phyloP scores from a whole-genome alignment of 2,797 vertebrate genomes.

The Gila robusta region DNA sequence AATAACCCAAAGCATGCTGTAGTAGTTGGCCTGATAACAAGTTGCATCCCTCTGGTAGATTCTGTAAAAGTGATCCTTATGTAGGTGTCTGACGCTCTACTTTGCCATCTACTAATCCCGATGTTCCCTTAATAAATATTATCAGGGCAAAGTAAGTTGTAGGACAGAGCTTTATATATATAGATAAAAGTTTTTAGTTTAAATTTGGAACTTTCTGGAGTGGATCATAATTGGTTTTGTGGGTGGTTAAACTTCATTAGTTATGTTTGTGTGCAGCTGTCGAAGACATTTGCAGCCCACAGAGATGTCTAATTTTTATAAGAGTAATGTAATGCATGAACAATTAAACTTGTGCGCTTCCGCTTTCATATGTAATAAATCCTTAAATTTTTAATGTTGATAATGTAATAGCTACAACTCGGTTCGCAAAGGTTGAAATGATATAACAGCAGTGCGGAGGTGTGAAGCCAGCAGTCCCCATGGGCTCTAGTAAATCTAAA shows the following conservation, averaged over 20 bases:
- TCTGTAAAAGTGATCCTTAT: neutral
- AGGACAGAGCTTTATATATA: neutral
- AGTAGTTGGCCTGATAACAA: neutral
- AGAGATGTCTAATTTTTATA: neutral
- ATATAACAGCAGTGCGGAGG: slow-evolving; percentile 10
- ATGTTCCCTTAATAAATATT: slow-evolving; percentile 1
- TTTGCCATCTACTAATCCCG: neutral
- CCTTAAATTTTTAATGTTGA: slow-evolving; percentile 36
- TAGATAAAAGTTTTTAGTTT: neutral
- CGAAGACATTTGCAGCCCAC: neutral
- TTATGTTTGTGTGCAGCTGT: slow-evolving; percentile 1
- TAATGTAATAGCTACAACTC: neutral
- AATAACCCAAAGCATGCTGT: neutral
- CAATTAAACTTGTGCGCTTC: neutral
- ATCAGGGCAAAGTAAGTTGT: neutral
- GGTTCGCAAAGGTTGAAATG: neutral
- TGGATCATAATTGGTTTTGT: slow-evolving; percentile 21
- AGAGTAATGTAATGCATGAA: slow-evolving; percentile 13
- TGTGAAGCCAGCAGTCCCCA: slow-evolving; percentile 2
- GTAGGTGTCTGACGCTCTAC: neutral
- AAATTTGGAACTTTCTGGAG: slow-evolving; percentile 17
- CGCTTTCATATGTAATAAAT: slow-evolving; percentile 31
- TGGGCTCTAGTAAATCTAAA: slow-evolving; percentile 7
- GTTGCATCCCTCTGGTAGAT: neutral
- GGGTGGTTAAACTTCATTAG: slow-evolving; percentile 26